Conservation (phyloP, 1,140 invertebrate species). For the Eciton burchellii region DNA sequence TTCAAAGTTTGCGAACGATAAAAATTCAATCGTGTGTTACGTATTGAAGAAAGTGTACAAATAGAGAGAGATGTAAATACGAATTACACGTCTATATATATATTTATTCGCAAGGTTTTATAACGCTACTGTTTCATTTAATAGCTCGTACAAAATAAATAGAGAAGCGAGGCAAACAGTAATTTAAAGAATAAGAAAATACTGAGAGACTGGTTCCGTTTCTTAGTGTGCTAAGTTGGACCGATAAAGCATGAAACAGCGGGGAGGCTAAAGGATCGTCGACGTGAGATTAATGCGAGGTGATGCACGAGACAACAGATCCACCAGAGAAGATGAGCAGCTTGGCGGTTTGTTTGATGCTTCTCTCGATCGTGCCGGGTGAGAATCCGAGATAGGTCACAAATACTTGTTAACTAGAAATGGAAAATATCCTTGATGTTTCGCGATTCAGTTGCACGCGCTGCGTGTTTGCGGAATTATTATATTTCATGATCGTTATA, state of each 20-base stretch:
- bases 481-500: not conserved
- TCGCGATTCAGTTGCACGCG: not conserved
- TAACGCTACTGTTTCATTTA: not conserved
- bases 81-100: not conserved
- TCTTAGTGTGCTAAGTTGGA: not conserved
- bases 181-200: not conserved
- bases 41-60: too few relatives aligned
- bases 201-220: not conserved
- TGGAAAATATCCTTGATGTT: conserved; percentile 3
- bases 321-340: conserved; percentile 46
- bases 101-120: not conserved
- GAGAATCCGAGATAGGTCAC: conserved; percentile 40
- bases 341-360: conserved; percentile 59
- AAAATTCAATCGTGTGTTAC: too few relatives aligned
- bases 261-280: not conserved
- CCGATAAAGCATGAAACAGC: conserved; percentile 25
- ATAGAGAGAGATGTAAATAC: not conserved
- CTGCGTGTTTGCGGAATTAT: not conserved
- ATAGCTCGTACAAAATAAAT: not conserved
- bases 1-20: too few relatives aligned
- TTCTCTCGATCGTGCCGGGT: conserved; percentile 59
- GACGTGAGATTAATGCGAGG: conserved; percentile 13
- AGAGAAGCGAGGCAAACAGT: not conserved
- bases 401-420: conserved; percentile 24
- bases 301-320: conserved; percentile 27